A percentile compares a stretch with the other conserved stretches of the same genome.
Conservation (phyloP, 2,888 invertebrate genomes). For the Uropetala carovei region DNA sequence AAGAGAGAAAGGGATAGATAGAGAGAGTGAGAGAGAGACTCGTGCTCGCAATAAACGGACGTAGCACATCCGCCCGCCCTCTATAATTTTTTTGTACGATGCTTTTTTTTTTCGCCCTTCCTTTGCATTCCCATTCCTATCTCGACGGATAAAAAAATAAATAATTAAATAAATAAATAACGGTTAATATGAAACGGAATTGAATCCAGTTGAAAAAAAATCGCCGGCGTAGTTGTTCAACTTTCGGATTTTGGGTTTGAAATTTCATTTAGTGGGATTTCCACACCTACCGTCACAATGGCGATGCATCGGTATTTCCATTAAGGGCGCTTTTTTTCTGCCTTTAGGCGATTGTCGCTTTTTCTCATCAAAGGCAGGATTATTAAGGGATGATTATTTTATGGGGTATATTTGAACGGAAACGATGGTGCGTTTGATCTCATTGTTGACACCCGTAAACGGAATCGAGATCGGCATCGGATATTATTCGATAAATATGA, state of each 20-base stretch:
- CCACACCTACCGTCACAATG: not conserved
- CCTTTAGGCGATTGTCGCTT: not conserved
- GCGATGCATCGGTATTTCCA: not conserved
- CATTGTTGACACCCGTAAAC: no score
- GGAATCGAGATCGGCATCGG: no score
- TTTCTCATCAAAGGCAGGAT: not conserved
- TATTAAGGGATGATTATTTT: no score
- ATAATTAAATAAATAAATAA: not conserved
- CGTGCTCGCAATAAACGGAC: not conserved
- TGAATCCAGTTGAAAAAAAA: conserved; percentile 21
- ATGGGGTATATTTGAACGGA: no score
- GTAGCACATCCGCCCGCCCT: not conserved
- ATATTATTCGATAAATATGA: no score
- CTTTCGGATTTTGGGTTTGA: conserved; percentile 3
- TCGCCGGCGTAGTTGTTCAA: not conserved
- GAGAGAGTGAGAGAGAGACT: not conserved
- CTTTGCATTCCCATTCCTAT: not conserved
- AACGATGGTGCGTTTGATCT: no score
- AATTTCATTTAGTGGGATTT: conserved; percentile 11
- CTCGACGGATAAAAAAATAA: no score
- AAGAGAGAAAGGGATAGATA: no score
- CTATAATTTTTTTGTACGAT: conserved; percentile 23
- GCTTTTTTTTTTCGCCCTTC: not conserved
- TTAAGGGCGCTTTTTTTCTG: not conserved
- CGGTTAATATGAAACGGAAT: not conserved